These are phyloP conservation scores for Amiota mariae DNA, from an alignment of 2,888 invertebrate species.

Conservation along the genomic window DNA sequence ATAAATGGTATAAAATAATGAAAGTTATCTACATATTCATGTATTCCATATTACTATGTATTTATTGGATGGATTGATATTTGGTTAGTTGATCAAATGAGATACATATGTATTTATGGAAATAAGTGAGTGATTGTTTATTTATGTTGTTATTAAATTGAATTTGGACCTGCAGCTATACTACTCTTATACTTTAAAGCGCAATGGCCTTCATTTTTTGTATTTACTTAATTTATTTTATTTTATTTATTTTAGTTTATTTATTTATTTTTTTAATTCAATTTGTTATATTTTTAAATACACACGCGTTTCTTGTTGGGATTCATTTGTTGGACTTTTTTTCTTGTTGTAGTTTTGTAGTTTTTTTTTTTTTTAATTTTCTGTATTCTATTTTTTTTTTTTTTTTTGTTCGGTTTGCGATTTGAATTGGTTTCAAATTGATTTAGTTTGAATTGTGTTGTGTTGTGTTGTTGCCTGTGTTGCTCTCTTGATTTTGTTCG, in stretches of 20 bases:
- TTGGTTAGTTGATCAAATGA: too few relatives aligned
- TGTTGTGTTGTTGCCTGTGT: conserved; percentile 27
- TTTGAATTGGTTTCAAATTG: conserved; percentile 57
- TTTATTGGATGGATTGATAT: too few relatives aligned
- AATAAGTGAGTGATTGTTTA: too few relatives aligned
- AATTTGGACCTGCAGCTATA: too few relatives aligned
- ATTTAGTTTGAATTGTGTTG: conserved; percentile 37
- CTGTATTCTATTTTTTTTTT: conserved; percentile 1
- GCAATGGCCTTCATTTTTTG: conserved; percentile 16
- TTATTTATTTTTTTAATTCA: conserved; percentile 3
- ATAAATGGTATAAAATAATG: too few relatives aligned
- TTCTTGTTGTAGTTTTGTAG: background rate
- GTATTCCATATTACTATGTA: too few relatives aligned
- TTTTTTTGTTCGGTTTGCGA: conserved; percentile 32
- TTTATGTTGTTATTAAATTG: too few relatives aligned
- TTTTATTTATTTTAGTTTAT: background rate
- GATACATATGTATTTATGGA: too few relatives aligned
- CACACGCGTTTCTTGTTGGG: background rate
- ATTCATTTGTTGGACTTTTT: background rate
- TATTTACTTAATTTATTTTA: background rate
- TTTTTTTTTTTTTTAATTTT: conserved; percentile 1
- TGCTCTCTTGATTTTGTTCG: conserved; percentile 49
- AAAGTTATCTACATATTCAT: too few relatives aligned
- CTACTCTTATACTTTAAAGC: background rate
- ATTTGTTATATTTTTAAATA: conserved; percentile 11